Conservation (phyloP, 1,140 invertebrate genomes). For the Tribolium madens region DNA sequence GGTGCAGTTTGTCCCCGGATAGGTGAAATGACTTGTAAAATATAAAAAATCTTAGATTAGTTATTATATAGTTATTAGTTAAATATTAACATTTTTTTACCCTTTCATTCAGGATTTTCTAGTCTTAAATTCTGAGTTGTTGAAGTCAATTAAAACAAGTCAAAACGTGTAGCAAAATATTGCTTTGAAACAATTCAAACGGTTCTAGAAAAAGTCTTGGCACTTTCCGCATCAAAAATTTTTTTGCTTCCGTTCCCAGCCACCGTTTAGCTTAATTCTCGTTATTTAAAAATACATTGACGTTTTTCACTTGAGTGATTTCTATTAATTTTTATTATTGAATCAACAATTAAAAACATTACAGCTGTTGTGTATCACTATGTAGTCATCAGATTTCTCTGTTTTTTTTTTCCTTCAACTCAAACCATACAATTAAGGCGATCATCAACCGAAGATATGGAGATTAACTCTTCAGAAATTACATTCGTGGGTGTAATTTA, state of each 20-base stretch:
- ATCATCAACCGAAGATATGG: not conserved
- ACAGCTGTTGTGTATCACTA: not conserved
- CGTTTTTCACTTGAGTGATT: not conserved
- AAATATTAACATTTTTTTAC: too few relatives aligned
- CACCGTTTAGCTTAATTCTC: not conserved
- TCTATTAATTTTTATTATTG: not conserved
- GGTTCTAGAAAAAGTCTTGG: not conserved
- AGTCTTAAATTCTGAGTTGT: too few relatives aligned
- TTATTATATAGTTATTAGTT: too few relatives aligned
- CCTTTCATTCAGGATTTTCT: too few relatives aligned
- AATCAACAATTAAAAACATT: not conserved
- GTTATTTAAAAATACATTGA: not conserved
- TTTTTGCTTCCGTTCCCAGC: not conserved
- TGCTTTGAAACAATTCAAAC: not conserved
- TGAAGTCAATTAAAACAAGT: too few relatives aligned
- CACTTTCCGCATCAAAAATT: not conserved
- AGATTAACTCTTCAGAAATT: not conserved
- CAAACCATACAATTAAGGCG: not conserved
- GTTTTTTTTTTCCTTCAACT: not conserved
- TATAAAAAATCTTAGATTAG: too few relatives aligned
- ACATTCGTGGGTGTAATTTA: not conserved
- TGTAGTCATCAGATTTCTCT: not conserved
- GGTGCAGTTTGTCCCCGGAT: too few relatives aligned
- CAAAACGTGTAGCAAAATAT: too few relatives aligned
- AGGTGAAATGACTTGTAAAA: too few relatives aligned